Conservation (phyloP, 2,113 vertebrate species). For the Cyprinodon brontotheroides region DNA sequence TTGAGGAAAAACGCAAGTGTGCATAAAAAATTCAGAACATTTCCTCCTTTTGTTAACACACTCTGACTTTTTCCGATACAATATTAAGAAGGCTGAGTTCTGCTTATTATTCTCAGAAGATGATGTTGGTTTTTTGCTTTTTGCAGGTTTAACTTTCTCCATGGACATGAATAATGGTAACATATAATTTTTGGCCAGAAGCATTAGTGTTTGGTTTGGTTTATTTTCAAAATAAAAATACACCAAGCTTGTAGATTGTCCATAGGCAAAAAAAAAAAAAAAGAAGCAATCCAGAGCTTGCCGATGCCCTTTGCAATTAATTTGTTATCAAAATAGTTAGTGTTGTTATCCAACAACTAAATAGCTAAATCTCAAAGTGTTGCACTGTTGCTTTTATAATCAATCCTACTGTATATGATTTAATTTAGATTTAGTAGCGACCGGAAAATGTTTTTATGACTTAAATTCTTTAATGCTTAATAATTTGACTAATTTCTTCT, state of each 20-base stretch:
- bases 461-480: background rate
- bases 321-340: background rate
- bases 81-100: constrained; percentile 59
- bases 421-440: background rate
- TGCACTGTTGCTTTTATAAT: background rate
- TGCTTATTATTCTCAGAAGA: constrained; percentile 22
- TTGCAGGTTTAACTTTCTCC: constrained; percentile 11
- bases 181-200: constrained; percentile 5
- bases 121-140: background rate
- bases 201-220: background rate
- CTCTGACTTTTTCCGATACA: constrained; percentile 44
- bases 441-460: background rate
- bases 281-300: background rate
- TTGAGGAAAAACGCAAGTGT: constrained; percentile 26
- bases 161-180: constrained; percentile 1
- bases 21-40: constrained; percentile 63
- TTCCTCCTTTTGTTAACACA: constrained; percentile 52
- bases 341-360: background rate
- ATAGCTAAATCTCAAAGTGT: background rate
- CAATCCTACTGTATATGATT: no score
- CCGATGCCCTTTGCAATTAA: background rate
- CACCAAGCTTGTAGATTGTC: background rate
- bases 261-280: background rate
- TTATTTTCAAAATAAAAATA: constrained; percentile 2
- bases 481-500: background rate